phyloP scores from a whole-genome alignment of 1,140 invertebrate genomes.

The Drosophila pandora region DNA sequence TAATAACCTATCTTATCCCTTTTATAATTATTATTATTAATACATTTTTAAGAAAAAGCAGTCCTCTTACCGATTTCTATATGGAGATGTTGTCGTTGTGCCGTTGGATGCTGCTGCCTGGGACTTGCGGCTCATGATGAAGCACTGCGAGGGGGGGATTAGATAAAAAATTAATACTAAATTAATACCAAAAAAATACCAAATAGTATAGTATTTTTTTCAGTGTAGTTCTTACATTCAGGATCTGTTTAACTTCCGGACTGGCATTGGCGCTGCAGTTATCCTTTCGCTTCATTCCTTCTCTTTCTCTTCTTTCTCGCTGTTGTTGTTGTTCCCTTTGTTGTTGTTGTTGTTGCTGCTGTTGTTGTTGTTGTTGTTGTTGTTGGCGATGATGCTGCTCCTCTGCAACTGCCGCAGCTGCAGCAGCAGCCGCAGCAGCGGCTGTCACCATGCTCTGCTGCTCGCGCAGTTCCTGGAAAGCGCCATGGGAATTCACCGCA shows the following conservation, averaged over 20 bases:
- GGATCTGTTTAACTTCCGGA: constrained; percentile 96
- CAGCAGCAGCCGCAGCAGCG: constrained; percentile 85
- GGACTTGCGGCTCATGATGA: constrained; percentile 93
- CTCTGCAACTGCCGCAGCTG: constrained; percentile 70
- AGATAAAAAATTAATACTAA: not conserved
- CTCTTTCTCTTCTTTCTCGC: constrained; percentile 88
- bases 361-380: constrained; percentile 86
- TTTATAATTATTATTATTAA: too few species aligned
- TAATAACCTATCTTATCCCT: too few species aligned
- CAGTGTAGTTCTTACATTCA: constrained; percentile 87
- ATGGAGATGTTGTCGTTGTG: constrained; percentile 88
- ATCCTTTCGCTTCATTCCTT: constrained; percentile 89
- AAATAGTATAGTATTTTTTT: too few species aligned
- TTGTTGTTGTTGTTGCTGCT: constrained; percentile 83
- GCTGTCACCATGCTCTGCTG: constrained; percentile 91
- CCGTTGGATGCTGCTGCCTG: constrained; percentile 92
- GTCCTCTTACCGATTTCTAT: constrained; percentile 90
- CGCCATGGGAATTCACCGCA: constrained; percentile 84
- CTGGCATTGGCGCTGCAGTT: constrained; percentile 97
- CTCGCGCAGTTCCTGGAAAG: constrained; percentile 91
- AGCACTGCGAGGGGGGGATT: constrained; percentile 87
- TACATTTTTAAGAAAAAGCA: too few species aligned
- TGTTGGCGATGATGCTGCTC: constrained; percentile 85
- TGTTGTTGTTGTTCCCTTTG: constrained; percentile 83
- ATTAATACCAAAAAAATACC: not conserved